phyloP scores from a whole-genome alignment of 2,888 invertebrate genomes.

The Himalopsyche japonica region DNA sequence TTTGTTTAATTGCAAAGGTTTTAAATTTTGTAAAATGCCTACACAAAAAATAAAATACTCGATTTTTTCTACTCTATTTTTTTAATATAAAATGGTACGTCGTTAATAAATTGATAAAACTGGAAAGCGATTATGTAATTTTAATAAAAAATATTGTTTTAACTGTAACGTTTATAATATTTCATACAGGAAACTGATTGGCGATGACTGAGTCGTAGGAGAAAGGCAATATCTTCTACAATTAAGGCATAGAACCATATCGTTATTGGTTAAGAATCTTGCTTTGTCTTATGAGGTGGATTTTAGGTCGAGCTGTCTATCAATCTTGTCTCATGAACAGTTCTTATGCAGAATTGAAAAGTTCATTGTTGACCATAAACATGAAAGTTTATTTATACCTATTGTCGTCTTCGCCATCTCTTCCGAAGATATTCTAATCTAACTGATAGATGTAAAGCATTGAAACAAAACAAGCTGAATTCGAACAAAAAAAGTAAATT shows the following conservation, averaged over 20 bases:
- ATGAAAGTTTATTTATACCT: too few relatives aligned
- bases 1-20: too few relatives aligned
- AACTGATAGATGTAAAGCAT: neutral
- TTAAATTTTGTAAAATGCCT: too few relatives aligned
- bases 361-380: too few relatives aligned
- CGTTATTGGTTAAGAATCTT: neutral
- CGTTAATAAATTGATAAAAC: too few relatives aligned
- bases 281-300: neutral
- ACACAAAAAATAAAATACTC: too few relatives aligned
- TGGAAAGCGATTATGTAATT: neutral
- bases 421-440: too few relatives aligned
- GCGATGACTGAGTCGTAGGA: neutral
- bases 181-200: too few relatives aligned
- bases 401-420: too few relatives aligned
- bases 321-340: neutral
- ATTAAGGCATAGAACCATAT: neutral
- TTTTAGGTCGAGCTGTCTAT: neutral
- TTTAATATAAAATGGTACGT: too few relatives aligned
- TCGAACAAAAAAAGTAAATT: neutral
- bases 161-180: too few relatives aligned
- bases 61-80: too few relatives aligned
- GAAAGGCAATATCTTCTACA: neutral
- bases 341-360: neutral
- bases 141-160: neutral
- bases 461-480: neutral